A percentile compares a stretch with the other conserved stretches of the same genome.
Conservation (phyloP, 2,888 invertebrate species). For the Leptinotarsa rubiginosa region DNA sequence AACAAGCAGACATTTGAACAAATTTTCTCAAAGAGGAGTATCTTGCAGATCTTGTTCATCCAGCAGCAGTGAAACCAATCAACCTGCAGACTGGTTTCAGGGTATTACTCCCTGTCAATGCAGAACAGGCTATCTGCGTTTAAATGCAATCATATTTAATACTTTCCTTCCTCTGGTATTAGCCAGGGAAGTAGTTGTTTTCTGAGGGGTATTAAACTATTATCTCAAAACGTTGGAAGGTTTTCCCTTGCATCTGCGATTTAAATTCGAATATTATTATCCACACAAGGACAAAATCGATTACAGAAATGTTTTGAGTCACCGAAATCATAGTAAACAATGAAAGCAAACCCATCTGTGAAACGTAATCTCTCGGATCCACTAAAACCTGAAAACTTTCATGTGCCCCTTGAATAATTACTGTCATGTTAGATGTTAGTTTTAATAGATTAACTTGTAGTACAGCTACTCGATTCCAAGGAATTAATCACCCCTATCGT, state of each 20-base stretch:
- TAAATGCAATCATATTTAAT: too few relatives aligned
- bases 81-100: too few relatives aligned
- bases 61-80: too few relatives aligned
- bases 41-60: too few relatives aligned
- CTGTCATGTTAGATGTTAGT: conserved; percentile 50
- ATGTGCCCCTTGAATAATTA: conserved; percentile 44
- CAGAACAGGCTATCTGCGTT: too few relatives aligned
- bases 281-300: neutral
- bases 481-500: conserved; percentile 50
- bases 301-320: neutral
- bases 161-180: too few relatives aligned
- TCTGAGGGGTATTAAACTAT: too few relatives aligned
- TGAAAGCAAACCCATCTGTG: conserved; percentile 14
- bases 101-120: too few relatives aligned
- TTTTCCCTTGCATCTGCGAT: neutral
- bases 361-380: conserved; percentile 30
- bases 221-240: too few relatives aligned
- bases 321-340: conserved; percentile 15
- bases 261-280: neutral
- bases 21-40: too few relatives aligned
- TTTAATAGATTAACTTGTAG: conserved; percentile 48
- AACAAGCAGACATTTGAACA: too few relatives aligned
- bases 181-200: too few relatives aligned
- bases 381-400: conserved; percentile 45
- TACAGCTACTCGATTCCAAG: conserved; percentile 48